A percentile compares a stretch with the other conserved stretches of the same genome.
Conservation (phyloP, 2,113 vertebrate genomes). For the Mormyrus lacerda region DNA sequence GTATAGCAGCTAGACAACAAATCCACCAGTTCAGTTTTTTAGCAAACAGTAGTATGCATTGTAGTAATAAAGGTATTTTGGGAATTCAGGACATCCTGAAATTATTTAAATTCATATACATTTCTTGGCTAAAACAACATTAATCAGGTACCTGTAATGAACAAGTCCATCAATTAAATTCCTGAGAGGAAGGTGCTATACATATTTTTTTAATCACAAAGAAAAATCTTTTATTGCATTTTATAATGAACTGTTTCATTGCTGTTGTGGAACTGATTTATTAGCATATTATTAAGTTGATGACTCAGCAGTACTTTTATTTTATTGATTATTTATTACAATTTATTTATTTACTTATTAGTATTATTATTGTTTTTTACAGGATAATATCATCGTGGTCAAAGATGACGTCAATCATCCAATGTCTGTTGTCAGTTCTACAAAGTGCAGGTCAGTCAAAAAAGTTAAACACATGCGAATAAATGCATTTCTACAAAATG, state of each 20-base stretch:
- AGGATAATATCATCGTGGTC: slow-evolving; percentile 90
- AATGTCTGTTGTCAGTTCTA: slow-evolving; percentile 92
- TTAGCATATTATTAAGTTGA: background rate
- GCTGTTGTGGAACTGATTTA: background rate
- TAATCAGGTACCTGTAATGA: background rate
- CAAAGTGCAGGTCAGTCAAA: slow-evolving; percentile 85
- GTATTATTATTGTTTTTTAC: slow-evolving; percentile 23
- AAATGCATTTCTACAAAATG: background rate
- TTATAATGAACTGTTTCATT: background rate
- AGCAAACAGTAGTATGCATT: background rate
- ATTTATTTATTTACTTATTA: slow-evolving; percentile 6
- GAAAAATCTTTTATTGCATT: background rate
- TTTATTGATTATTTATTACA: background rate
- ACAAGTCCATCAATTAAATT: background rate
- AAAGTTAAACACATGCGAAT: background rate
- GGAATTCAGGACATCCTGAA: background rate
- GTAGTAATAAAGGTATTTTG: background rate
- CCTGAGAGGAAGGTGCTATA: background rate
- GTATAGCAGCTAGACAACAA: background rate
- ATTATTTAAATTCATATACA: background rate
- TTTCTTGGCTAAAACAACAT: background rate
- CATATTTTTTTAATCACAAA: background rate
- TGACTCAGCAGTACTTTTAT: background rate
- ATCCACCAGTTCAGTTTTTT: background rate
- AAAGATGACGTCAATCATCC: slow-evolving; percentile 83